Base-by-base conservation (phyloP, 2,113 vertebrate species). In the Saimiri boliviensis region DNA sequence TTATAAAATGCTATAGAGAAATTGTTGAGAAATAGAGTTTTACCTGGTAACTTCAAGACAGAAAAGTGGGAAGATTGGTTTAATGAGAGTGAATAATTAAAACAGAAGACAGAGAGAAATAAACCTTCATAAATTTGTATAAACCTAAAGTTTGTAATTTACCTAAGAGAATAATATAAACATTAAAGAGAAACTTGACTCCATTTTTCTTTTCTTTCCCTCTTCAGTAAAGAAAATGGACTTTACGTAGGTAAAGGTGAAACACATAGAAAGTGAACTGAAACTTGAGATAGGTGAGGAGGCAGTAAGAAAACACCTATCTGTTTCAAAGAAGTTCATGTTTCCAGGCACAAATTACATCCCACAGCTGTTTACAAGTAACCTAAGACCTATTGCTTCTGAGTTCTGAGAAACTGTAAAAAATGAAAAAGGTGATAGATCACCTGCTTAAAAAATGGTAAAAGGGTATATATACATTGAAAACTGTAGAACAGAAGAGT, bases 341-440 rank as follows among this genome's bases (percentile, higher is more conserved):
- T 94, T 94, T 96, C 96, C 76, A 42, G 96, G 92, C 49, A 93
- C 93, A 96, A 95, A 96, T 91, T 87, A 79, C 90, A 97, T 77
- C 83, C n/a, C 93, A 71, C 87, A 82, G 97, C 96, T 97, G 93
- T 94, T 93, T 47, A 71, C 32, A 17, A 52, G 94, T 89, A 96
- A 97, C 66, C 30, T 32, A 76, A 98, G 70, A 92, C 35, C 54
- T 21, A 8, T 23, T 60, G 60, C 45, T 86, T 49, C 23, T 84
- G 89, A 93, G 37, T 74, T 83, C 63, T 45, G 20, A 80, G 89
- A 97, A 93, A 93, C 79, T 47, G 7, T 47, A 86, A 95, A 95
- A 91, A n/a, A 27, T 27, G 20, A 89, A 93, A 81, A 89, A 77
- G 32, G 14, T 10, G 11, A 80, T 19, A 54, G n/a, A 37, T 63